Evolutionary conservation across 2,797 vertebrate genomes (phyloP).

Genomic region (Macropodus opercularis): DNA sequence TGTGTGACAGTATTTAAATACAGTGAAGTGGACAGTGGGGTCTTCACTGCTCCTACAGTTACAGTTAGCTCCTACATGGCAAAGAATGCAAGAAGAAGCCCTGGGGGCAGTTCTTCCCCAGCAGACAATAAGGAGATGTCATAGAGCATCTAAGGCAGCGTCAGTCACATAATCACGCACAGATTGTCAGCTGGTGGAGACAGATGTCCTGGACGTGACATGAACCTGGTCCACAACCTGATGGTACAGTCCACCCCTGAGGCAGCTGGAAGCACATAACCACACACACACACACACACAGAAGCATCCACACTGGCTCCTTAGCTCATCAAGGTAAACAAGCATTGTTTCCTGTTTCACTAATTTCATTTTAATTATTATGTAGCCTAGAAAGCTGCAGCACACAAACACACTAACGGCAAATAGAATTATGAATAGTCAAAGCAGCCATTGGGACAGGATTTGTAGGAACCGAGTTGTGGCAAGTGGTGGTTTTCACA

Average conservation of each 20-base stretch:
- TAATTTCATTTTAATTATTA: slow-evolving; percentile 31
- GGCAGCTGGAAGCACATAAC: not conserved
- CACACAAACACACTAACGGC: slow-evolving; percentile 36
- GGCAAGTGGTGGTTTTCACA: slow-evolving; percentile 17
- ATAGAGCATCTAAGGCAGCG: slow-evolving; percentile 33
- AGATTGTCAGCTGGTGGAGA: slow-evolving; percentile 14
- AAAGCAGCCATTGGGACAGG: slow-evolving; percentile 49
- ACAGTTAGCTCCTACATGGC: too few species aligned
- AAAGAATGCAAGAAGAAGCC: not conserved
- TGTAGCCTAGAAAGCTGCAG: slow-evolving; percentile 16
- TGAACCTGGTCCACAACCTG: slow-evolving; percentile 15
- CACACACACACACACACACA: not conserved
- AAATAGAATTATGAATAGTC: slow-evolving; percentile 47
- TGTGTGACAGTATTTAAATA: not conserved
- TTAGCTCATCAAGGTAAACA: too few species aligned
- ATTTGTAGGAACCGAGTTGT: slow-evolving; percentile 44
- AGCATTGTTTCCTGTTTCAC: too few species aligned
- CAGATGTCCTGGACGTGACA: slow-evolving; percentile 31
- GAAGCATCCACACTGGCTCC: not conserved
- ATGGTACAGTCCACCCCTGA: slow-evolving; percentile 16
- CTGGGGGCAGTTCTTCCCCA: slow-evolving; percentile 44
- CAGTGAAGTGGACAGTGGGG: not conserved
- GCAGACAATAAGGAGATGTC: slow-evolving; percentile 47
- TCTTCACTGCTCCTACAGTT: not conserved
- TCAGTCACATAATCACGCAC: slow-evolving; percentile 34